Percentiles rank a stretch among this genome's conserved stretches.
These are phyloP conservation scores for Sorex araneus DNA, from an alignment of 2,113 vertebrate genomes.

Conservation along the genomic window DNA sequence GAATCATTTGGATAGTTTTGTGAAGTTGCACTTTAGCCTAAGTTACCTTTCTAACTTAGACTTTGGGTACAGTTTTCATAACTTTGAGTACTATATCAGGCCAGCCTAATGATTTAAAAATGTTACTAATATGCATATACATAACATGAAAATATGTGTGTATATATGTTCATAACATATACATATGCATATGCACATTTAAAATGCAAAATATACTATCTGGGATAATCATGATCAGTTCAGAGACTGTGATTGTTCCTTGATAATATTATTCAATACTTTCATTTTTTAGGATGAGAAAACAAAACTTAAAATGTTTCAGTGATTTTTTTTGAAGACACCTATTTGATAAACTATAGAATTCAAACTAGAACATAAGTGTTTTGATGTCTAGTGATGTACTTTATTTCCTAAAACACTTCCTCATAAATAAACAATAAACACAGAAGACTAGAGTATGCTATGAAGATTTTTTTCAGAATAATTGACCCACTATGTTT, in stretches of 20 bases:
- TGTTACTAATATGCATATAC: neutral
- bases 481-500: conserved; percentile 38
- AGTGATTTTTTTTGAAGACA: neutral
- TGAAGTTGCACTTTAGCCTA: neutral
- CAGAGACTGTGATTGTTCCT: neutral
- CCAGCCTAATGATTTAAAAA: neutral
- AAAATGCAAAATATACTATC: neutral
- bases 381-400: neutral
- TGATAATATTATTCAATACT: neutral
- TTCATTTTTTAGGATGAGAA: neutral
- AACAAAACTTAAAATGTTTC: neutral
- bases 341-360: neutral
- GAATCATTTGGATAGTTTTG: neutral
- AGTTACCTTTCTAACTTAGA: neutral
- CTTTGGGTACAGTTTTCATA: neutral
- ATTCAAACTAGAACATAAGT: neutral
- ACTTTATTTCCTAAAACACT: neutral
- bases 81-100: neutral
- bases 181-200: neutral
- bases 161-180: neutral
- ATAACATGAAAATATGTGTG: neutral
- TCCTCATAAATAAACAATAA: neutral
- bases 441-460: neutral
- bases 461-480: conserved; percentile 54
- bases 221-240: neutral